Evolutionary conservation across 2,113 vertebrate genomes (phyloP), one percentile per base, ranked within the genome.

Genomic region (Sula dactylatra): DNA sequence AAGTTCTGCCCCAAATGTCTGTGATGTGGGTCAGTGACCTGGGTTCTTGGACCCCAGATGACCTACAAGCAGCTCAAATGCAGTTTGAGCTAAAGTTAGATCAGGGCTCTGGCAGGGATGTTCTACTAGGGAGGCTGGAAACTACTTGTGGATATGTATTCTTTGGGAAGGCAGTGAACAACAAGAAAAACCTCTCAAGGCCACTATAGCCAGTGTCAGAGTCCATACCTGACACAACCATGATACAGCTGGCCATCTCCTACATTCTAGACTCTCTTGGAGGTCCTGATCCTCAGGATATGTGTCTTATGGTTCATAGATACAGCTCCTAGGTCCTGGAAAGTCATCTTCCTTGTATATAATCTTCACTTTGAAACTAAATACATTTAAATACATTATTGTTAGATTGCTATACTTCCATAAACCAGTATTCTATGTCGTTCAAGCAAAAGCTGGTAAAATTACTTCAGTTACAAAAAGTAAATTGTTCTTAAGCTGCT

Each of bases 71-170:
- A 71, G 13, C 29, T 72, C 13, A 72, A 50, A 61, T 56, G 11
- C 12, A 67, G 29, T 59, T 69, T 54, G 16, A 36, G 32, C 11
- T 21, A 64, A 82, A 86, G 47, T 67, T 55, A 76, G n/a, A 69
- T 26, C 13, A 79, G 11, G 4, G 3, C 1, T 76, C 21, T 31
- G 76, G 10, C 20, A 64, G 0, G 1, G 22, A 16, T 8, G 2
- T 54, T 27, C 27, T 90, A 15, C 49, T 20, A 34, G 15, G 50
- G 12, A 55, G 20, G 6, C 32, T 80, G 44, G n/a, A 56, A 82
- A 16, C 4, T 50, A 14, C 32, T 32, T 3, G 5, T 22, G 85
- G 4, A 47, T 42, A 55, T 4, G 6, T 6, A 16, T 50, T 71
- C 26, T 38, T 58, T 52, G 22, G 36, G 27, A 18, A 62, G 27